Base-by-base conservation (phyloP, 2,113 vertebrate genomes). In the Rhinoderma darwinii region DNA sequence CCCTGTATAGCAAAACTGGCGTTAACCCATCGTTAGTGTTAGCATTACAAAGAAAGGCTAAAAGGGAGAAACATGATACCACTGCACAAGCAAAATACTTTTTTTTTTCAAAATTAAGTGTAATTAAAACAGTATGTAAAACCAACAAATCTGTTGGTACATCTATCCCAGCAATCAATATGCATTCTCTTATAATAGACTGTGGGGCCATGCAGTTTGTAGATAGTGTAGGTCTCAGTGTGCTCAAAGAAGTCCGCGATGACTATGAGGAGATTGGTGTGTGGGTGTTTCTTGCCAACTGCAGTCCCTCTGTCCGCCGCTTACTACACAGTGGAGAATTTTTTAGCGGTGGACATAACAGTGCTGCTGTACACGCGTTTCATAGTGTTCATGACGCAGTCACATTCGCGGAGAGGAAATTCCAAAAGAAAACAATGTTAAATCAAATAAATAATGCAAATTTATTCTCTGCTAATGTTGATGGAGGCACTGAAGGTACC, bases 201-300 rank as follows among this genome's bases (percentile, higher is more conserved):
- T 97, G 96, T 5, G 93, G 94, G 14, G 90, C 94, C 0, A 74
- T 98, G 89, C 92, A 95, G 84, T 97, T 98, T 82, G 84, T 96
- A 0, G 96, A 98, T 43, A 96, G 93, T 0, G 94, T 90, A 0
- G 97, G 96, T 0, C 93, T 97, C 4, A 90, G 88, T 0, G 92
- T 91, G 32, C 90, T 97, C 7, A 96, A 96, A 73, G 96, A 97
- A 78, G 90, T 93, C 0, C 85, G 37, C 0, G 94, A 91, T 10
- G 96, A 96, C 82, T 97, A 95, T 0, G 5, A 82, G 30, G 88
- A 93, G 25, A 32, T 97, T 2, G 95, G 93, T 0, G 59, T 97
- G 4, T 86, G 32, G 37, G 80, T 98, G 1, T 91, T 96, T 7
- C 89, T 97, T 90, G 94, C 95, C 15, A 96, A 91, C 84, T 97